Evolutionary conservation across 2,797 vertebrate species (phyloP).

Genomic region (Parambassis ranga): DNA sequence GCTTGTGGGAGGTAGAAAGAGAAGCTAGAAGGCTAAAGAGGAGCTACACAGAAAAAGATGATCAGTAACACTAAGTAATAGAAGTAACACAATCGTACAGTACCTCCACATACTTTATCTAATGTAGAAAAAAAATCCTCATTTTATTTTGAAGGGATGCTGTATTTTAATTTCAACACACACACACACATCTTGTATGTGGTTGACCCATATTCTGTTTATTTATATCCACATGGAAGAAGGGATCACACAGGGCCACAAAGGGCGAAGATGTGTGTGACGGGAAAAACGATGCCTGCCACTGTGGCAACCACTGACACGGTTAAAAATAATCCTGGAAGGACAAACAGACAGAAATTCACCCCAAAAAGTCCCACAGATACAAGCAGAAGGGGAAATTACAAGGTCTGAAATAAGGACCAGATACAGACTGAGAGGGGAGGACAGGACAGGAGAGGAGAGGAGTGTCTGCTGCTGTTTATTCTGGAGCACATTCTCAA

Average conservation of each 20-base stretch:
- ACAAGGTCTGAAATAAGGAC: conserved; percentile 64
- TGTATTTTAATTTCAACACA: background rate
- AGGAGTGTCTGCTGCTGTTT: background rate
- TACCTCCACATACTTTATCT: rapidly evolving
- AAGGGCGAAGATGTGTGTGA: conserved; percentile 47
- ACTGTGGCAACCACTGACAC: conserved; percentile 63
- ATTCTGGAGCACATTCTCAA: conserved; percentile 28
- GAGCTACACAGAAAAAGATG: conserved; percentile 15
- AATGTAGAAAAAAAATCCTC: background rate
- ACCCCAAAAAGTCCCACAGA: conserved; percentile 35
- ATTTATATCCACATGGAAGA: conserved; percentile 26
- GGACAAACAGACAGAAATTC: conserved; percentile 25
- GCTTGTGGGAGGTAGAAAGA: conserved; percentile 21
- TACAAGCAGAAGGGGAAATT: conserved; percentile 56
- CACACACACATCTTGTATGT: background rate
- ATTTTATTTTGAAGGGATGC: background rate
- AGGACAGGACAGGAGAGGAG: conserved; percentile 6
- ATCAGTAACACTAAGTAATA: conserved; percentile 29
- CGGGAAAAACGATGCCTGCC: conserved; percentile 55
- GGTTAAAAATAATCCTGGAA: conserved; percentile 52
- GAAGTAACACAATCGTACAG: conserved; percentile 8
- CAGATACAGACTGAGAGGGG: conserved; percentile 52
- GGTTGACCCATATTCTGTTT: conserved; percentile 7
- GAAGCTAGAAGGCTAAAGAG: conserved; percentile 31
- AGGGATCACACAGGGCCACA: conserved; percentile 8